A percentile compares a stretch with the other conserved stretches of the same genome.
phyloP scores from a whole-genome alignment of 1,140 invertebrate species.

The Zophobas atratus region DNA sequence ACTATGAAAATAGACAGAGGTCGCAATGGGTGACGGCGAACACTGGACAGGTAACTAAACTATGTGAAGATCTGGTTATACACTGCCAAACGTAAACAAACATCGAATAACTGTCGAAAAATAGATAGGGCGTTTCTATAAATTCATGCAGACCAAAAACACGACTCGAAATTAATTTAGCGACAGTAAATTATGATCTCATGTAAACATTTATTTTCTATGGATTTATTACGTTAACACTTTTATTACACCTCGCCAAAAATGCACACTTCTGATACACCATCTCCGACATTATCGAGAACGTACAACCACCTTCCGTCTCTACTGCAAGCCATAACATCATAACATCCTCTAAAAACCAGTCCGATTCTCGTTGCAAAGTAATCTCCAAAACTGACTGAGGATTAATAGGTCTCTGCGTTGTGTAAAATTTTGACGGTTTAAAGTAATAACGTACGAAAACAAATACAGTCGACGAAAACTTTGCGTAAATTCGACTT shows the following conservation, averaged over 20 bases:
- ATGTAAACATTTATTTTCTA: constrained; percentile 44
- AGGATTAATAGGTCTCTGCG: too few relatives aligned
- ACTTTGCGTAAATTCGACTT: too few relatives aligned
- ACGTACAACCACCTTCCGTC: too few relatives aligned
- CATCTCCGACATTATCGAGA: too few relatives aligned
- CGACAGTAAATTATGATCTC: constrained; percentile 45
- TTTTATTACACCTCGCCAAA: constrained; percentile 36
- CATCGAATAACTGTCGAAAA: constrained; percentile 50
- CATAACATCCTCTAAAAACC: too few relatives aligned
- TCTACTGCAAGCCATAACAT: too few relatives aligned
- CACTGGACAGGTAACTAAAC: constrained; percentile 48
- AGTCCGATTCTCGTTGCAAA: too few relatives aligned
- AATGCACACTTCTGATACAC: not conserved
- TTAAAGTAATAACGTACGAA: too few relatives aligned
- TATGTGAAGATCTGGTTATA: constrained; percentile 47
- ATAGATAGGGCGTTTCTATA: constrained; percentile 47
- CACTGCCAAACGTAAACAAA: constrained; percentile 46
- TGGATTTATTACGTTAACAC: constrained; percentile 42
- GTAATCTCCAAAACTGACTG: too few relatives aligned
- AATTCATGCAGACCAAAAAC: constrained; percentile 46
- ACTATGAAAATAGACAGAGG: constrained; percentile 46
- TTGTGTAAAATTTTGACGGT: too few relatives aligned
- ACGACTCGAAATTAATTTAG: constrained; percentile 47
- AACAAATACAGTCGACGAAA: too few relatives aligned
- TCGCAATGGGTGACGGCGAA: constrained; percentile 45